Base-by-base conservation (phyloP, 64 coral and sea anemone genomes). In the Pocillopora damicornis region DNA sequence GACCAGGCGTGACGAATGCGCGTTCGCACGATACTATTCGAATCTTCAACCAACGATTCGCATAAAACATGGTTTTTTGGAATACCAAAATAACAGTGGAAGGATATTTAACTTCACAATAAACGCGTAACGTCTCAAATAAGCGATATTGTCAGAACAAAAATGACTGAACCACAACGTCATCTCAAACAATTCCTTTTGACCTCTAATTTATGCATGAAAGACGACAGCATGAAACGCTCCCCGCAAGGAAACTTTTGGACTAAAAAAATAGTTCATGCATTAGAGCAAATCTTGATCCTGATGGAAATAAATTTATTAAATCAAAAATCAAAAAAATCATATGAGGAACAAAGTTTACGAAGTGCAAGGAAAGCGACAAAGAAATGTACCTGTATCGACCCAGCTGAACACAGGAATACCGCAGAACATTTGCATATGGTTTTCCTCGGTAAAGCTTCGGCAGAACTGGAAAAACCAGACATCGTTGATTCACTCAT, bases 181-280 rank as follows among this genome's bases (percentile, higher is more conserved):
- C 81, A 85, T 85, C 22, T 72, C 81, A 85, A 85, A 85, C 81
- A 85, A 85, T 85, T 85, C 63, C 64, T 68, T 85, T 85, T 85
- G 61, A 85, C 65, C 57, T 73, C 35, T 85, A 85, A 85, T 85
- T 85, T 85, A 85, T 85, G 81, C 81, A 85, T 85, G 81, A 85
- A 85, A 85, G 81, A 58, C 13, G 42, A 77, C 75, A 77, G 75
- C 42, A 77, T 56, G 75, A 73, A 85, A 66, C 35, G 65, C 81
- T 85, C 42, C 81, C 81, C 81, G 65, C 81, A 85, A 85, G 57
- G 65, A 85, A 72, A 25, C 57, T 85, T 71, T 85, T 72, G 65
- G 81, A 63, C 45, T 22, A 85, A 85, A 58, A 30, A 36, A 37
- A 15, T 13, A 51, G 42, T 22, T 85, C 25, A 57, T 26, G 18